phyloP scores from a whole-genome alignment of 2,888 invertebrate species.

The Zygothrica quintamaculata region DNA sequence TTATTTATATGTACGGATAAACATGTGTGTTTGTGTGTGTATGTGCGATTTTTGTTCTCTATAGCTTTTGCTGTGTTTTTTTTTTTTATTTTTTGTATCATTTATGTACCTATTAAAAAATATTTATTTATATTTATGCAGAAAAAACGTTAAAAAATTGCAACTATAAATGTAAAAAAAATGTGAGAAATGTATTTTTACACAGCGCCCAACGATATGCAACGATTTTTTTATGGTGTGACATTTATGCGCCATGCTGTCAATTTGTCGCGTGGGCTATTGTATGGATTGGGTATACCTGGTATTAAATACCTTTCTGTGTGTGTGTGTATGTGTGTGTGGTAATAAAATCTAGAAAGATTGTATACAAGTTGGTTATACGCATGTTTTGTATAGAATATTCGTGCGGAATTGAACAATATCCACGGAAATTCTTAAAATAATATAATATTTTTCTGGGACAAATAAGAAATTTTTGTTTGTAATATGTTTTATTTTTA shows the following conservation, averaged over 20 bases:
- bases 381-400: not conserved
- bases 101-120: conserved; percentile 54
- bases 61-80: conserved; percentile 19
- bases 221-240: conserved; percentile 40
- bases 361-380: no score
- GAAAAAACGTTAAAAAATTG: conserved; percentile 17
- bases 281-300: conserved; percentile 2
- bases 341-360: no score
- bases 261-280: conserved; percentile 1
- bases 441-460: no score
- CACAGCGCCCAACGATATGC: conserved; percentile 45
- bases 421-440: not conserved
- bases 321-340: conserved; percentile 9
- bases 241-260: not conserved
- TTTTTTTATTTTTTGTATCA: conserved; percentile 39
- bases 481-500: not conserved
- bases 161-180: conserved; percentile 7
- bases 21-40: conserved; percentile 28
- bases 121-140: conserved; percentile 61
- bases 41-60: conserved; percentile 33
- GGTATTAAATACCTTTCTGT: conserved; percentile 5
- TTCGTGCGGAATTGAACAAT: not conserved
- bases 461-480: no score
- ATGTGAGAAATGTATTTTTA: conserved; percentile 24
- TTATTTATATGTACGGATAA: conserved; percentile 66